Evolutionary conservation across 2,797 vertebrate genomes (phyloP), one percentile per base, ranked within the genome.

Genomic region (Spinibarbus caldwelli): DNA sequence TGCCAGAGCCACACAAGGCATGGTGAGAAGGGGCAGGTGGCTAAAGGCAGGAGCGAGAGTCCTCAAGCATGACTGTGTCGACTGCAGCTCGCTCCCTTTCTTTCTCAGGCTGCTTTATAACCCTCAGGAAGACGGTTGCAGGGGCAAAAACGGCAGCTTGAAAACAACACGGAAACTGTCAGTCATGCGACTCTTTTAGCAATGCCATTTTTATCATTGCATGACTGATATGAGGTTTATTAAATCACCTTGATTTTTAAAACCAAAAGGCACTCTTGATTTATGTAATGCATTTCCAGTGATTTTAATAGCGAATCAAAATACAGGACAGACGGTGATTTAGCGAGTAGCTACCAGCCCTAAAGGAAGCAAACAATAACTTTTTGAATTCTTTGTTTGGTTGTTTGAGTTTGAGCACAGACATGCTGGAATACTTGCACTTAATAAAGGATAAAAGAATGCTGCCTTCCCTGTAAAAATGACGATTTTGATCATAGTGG

Each of bases 381-480:
- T 86, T 31, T 14, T 66, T 6, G 0, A 38, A 21, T 45, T 77
- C 6, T 41, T 64, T 43, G 12, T 31, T 54, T 36, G 17, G 26
- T 86, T n/a, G n/a, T n/a, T n/a, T 88, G 83, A 54, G 76, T 85
- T 78, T 76, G 79, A 83, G 54, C 77, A 80, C 77, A 81, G 57
- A 71, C 78, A 67, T 85, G 78, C 83, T 85, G 66, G 67, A 80
- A 70, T 80, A 49, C 59, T 81, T 83, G 80, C 78, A 84, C 80
- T 84, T 75, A 66, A 80, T 67, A 70, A 54, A 81, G 73, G 59
- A 68, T 5, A 62, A 66, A 34, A n/a, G 70, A 85, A 80, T 14
- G 84, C 36, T 80, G 70, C 81, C 86, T 89, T 82, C 43, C 45
- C 31, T 87, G 88, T 82, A 78, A 43, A 87, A 86, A 81, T n/a